These are phyloP conservation scores for Thinocorus orbignyianus DNA, from an alignment of 2,113 vertebrate genomes.

Conservation along the genomic window DNA sequence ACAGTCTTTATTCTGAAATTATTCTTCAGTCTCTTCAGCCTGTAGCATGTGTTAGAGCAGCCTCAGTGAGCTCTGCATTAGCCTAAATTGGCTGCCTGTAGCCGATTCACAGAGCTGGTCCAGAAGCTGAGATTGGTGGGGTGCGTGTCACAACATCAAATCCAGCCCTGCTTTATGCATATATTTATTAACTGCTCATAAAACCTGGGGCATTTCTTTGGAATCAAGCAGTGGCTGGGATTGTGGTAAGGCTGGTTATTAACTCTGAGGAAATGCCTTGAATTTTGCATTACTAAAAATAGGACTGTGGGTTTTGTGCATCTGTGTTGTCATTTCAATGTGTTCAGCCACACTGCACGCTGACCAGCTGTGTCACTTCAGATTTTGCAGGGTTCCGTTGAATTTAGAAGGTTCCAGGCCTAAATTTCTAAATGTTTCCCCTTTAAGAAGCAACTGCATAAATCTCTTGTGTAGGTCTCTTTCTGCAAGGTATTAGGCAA, in stretches of 20 bases:
- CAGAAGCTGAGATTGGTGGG: not conserved
- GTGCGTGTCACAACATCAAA: not conserved
- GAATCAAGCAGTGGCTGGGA: not conserved
- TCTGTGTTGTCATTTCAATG: not conserved
- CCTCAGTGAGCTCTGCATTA: not conserved
- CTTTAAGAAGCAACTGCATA: not conserved
- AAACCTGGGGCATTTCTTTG: conserved; percentile 15
- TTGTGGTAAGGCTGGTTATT: not conserved
- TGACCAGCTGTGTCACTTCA: not conserved
- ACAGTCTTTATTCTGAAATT: not conserved
- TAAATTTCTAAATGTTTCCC: not conserved
- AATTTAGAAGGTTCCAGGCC: not conserved
- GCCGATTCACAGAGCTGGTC: not conserved
- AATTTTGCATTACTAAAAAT: not conserved
- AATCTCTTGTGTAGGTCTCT: not conserved
- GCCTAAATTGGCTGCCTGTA: not conserved
- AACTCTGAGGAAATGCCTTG: not conserved
- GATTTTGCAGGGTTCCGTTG: not conserved
- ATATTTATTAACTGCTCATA: not conserved
- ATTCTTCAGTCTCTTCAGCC: not conserved
- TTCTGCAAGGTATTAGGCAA: not conserved
- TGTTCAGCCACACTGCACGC: not conserved
- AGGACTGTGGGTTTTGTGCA: not conserved
- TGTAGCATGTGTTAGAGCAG: not conserved
- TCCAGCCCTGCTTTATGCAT: not conserved